These are phyloP conservation scores for Anticlea derivata DNA, from an alignment of 2,888 invertebrate species.

Conservation along the genomic window DNA sequence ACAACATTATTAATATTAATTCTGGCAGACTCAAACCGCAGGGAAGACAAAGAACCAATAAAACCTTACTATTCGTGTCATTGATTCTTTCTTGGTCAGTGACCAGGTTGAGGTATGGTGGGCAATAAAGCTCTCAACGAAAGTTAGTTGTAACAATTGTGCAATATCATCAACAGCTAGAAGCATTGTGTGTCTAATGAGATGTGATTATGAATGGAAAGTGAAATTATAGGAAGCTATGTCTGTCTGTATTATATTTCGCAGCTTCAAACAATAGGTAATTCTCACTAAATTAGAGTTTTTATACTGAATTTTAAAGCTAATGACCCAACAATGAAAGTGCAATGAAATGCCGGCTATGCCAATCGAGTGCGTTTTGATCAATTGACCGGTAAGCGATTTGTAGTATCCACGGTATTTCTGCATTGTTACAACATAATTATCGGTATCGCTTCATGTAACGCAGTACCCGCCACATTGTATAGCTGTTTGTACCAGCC, in stretches of 20 bases:
- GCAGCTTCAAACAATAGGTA: conserved; percentile 4
- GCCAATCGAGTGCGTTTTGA: conserved; percentile 31
- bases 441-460: conserved; percentile 27
- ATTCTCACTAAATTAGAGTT: not conserved
- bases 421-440: conserved; percentile 31
- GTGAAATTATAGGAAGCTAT: not conserved
- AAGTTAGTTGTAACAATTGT: not conserved
- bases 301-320: not conserved
- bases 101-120: no score
- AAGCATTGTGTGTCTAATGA: not conserved
- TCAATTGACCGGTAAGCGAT: conserved; percentile 23
- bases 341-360: conserved; percentile 28
- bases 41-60: conserved; percentile 3
- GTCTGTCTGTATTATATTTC: not conserved
- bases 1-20: conserved; percentile 34
- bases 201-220: not conserved
- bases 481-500: no score
- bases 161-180: not conserved
- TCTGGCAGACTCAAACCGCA: conserved; percentile 24
- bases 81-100: no score
- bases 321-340: conserved; percentile 10
- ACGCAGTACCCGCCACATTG: no score
- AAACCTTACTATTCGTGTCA: no score
- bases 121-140: no score
- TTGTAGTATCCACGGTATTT: conserved; percentile 23